Base-by-base conservation (phyloP, 2,888 invertebrate species). In the Scaptomyza polygonia region DNA sequence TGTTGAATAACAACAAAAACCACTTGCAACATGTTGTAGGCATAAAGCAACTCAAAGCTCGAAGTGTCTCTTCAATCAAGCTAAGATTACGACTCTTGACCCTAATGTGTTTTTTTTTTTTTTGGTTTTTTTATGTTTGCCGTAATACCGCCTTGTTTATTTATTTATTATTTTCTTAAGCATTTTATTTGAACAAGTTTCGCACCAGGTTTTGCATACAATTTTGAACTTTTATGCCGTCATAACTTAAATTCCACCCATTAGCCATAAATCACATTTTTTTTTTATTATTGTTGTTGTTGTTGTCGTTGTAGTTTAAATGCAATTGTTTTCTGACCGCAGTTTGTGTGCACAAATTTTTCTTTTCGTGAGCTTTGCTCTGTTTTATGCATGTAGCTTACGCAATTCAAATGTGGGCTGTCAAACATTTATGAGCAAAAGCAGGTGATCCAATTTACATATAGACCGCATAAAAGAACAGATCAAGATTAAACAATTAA, bases 161-260 rank as follows among this genome's bases (percentile, higher is more conserved):
- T 62, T 59, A 21, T 45, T 30, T 52, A 25, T 56, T 52, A 18
- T 16, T 58, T 18, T 39, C 34, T 42, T 62, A 45, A 36, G 32
- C 32, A 49, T 54, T 56, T 11, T 34, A 55, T 48, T 53, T 45
- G 9, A 47, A 14, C 47, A 47, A 61, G 32, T 42, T 57, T 51
- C 51, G 36, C 63, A 71, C 25, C 39, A 45, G 39, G 59, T 47
- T 62, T 55, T 62, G 40, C 61, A 73, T 67, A 69, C 21, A 53
- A 59, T 54, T 45, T 16, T 53, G 21, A 49, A 34, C 69, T 64
- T 77, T 68, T 51, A 58, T 72, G 66, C 52, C 56, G 67, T 61
- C 80, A 80, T 68, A 77, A 80, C 72, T 80, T 55, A 63, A 63
- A 66, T 68, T 72, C 62, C 55, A 44, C 52, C 25, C 34, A 44